Base-by-base conservation (phyloP, 2,888 invertebrate genomes). In the Tenthredo mesomela region DNA sequence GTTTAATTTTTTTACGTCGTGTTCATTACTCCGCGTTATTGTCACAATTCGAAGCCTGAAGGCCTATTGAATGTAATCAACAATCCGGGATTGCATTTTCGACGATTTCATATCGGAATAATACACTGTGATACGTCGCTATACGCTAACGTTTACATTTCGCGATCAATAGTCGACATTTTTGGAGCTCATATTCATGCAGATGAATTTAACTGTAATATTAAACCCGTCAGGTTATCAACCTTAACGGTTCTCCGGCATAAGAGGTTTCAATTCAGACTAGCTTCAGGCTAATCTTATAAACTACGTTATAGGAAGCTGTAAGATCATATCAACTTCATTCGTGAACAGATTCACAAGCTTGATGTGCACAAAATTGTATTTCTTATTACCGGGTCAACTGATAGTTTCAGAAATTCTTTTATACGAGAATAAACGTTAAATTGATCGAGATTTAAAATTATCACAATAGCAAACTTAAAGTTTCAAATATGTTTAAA, bases 261-360 rank as follows among this genome's bases (percentile, higher is more conserved):
- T 21, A 15, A 37, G 40, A 61, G 54, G 29, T 29, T 3, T 18
- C 40, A 10, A 61, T 37, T 21, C 18, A 25, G 40, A 50, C n/a
- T 61, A 61, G 40, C 61, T 77, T 29, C 77, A 6, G 37, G 61
- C 78, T 61, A 50, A 50, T 54, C 77, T 77, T 50, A 50, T 29
- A 21, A 80, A 15, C 21, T 33, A 33, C 10, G 50, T 77, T 54
- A 21, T 7, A 80, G 40, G 5, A n/a, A 80, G 21, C 58, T 29
- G 50, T 33, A 10, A 61, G 61, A 61, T 80, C 37, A 21, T 61
- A 80, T 61, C 61, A 40, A 61, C 58, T 40, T 18, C 61, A 58
- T 80, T 18, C 47, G 58, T 37, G 9, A 40, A 58, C 61, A 80
- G 61, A 61, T 80, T 40, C 40, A n/a, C n/a, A n/a, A 33, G 15